Conservation (phyloP, 2,888 invertebrate genomes). For the Halocaridina rubra region DNA sequence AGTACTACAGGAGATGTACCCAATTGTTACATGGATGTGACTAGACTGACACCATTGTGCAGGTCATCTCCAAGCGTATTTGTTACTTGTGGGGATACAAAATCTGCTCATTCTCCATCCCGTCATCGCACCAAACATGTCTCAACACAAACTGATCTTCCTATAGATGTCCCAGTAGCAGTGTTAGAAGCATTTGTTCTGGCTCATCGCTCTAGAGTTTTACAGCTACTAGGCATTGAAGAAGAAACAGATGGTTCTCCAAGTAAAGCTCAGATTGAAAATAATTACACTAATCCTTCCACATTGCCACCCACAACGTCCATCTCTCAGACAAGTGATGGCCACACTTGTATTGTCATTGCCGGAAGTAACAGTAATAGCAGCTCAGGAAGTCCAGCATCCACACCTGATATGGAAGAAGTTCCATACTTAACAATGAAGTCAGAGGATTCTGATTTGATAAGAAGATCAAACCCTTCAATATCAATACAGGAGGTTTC, state of each 20-base stretch:
- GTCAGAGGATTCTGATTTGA: not conserved
- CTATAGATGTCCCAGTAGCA: slow-evolving; percentile 62
- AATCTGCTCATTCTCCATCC: not conserved
- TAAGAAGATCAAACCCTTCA: slow-evolving; percentile 25
- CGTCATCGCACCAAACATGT: slow-evolving; percentile 32
- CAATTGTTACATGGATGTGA: slow-evolving; percentile 28
- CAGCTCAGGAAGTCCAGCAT: slow-evolving; percentile 8
- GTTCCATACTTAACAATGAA: not conserved
- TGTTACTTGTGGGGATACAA: slow-evolving; percentile 20
- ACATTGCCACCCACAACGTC: not conserved
- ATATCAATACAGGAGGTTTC: slow-evolving; percentile 26
- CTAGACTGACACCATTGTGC: slow-evolving; percentile 29
- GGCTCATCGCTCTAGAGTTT: slow-evolving; percentile 57
- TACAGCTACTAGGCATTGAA: slow-evolving; percentile 56
- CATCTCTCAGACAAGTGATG: not conserved
- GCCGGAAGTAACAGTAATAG: slow-evolving; percentile 6
- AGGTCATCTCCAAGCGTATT: slow-evolving; percentile 61
- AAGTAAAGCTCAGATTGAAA: not conserved
- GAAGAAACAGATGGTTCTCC: slow-evolving; percentile 15
- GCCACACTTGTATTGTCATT: not conserved
- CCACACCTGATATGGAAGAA: slow-evolving; percentile 9
- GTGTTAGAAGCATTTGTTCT: slow-evolving; percentile 63
- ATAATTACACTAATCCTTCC: not conserved
- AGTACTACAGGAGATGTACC: not conserved
- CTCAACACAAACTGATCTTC: slow-evolving; percentile 60